A percentile compares a stretch with the other conserved stretches of the same genome.
Conservation (phyloP, 1,140 invertebrate genomes). For the Hestina assimilis region DNA sequence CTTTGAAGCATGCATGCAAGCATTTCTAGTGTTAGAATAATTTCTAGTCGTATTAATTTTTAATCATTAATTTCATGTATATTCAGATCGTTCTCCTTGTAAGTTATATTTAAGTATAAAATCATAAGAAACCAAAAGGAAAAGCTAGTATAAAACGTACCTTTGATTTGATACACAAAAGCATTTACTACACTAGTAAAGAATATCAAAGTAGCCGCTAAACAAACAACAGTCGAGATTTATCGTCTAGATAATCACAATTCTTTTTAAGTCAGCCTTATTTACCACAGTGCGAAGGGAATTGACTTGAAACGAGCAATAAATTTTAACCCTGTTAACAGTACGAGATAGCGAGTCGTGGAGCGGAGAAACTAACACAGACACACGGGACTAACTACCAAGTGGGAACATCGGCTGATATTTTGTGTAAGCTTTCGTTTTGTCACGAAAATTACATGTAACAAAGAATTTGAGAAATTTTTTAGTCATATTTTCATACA, state of each 20-base stretch:
- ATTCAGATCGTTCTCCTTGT: too few relatives aligned
- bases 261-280: neutral
- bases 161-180: neutral
- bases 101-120: too few relatives aligned
- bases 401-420: constrained; percentile 74
- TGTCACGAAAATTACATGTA: too few relatives aligned
- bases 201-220: constrained; percentile 9
- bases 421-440: constrained; percentile 68
- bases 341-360: constrained; percentile 65
- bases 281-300: neutral
- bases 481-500: too few relatives aligned
- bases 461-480: too few relatives aligned
- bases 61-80: too few relatives aligned
- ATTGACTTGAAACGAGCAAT: constrained; percentile 9
- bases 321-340: constrained; percentile 23
- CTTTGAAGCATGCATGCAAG: too few relatives aligned
- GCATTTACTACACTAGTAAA: neutral
- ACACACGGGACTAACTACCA: constrained; percentile 67
- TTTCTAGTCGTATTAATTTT: too few relatives aligned
- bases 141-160: neutral
- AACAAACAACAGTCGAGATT: neutral
- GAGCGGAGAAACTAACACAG: constrained; percentile 55
- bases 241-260: neutral
- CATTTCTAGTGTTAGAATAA: too few relatives aligned
- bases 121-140: neutral